Conservation (phyloP, 2,113 vertebrate genomes). For the Malurus melanocephalus region DNA sequence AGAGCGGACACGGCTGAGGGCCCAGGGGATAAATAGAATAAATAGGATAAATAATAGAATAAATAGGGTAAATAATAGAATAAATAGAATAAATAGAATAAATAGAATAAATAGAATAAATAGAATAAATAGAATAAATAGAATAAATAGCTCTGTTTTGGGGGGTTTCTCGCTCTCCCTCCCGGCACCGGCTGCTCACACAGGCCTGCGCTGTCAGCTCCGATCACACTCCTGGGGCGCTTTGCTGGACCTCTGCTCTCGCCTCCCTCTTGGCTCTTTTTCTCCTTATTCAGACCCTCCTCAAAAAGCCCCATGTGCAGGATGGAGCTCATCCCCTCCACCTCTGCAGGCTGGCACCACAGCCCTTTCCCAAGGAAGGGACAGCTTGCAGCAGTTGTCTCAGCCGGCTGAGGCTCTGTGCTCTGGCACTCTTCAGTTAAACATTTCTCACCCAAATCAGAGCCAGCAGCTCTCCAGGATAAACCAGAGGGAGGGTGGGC, state of each 20-base stretch:
- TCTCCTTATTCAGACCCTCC: not conserved
- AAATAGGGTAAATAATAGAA: not conserved
- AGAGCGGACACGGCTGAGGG: too few species aligned
- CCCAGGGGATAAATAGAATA: not conserved
- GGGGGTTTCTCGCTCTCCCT: not conserved
- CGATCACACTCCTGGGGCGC: fast-evolving
- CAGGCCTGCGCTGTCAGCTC: not conserved
- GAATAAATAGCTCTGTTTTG: not conserved
- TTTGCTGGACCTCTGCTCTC: not conserved
- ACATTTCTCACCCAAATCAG: not conserved
- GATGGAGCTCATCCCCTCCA: not conserved
- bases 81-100: not conserved
- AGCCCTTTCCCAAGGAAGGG: not conserved
- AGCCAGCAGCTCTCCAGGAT: not conserved
- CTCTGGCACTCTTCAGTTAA: not conserved
- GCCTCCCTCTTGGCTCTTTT: not conserved
- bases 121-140: not conserved
- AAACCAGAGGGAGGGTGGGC: not conserved
- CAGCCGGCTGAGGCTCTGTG: not conserved
- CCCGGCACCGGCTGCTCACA: not conserved
- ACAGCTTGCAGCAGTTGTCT: not conserved
- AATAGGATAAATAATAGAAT: too few species aligned
- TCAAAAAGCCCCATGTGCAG: not conserved
- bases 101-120: not conserved
- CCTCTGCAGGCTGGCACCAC: not conserved